Conservation (phyloP, 2,888 invertebrate species). For the Agriopis marginaria region DNA sequence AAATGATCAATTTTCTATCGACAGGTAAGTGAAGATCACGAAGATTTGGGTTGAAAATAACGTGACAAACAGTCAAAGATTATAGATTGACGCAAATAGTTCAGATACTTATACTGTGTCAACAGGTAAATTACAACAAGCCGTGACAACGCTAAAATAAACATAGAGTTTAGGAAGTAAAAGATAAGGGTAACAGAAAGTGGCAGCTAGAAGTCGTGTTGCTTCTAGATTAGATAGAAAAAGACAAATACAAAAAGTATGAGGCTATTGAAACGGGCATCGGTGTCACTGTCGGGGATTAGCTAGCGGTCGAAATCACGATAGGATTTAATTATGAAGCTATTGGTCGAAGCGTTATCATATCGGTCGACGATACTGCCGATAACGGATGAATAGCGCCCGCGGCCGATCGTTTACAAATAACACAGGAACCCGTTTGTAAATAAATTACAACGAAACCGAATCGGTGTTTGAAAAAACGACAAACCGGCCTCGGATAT, state of each 20-base stretch:
- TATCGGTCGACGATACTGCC: slow-evolving; percentile 49
- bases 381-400: slow-evolving; percentile 54
- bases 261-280: slow-evolving; percentile 35
- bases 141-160: slow-evolving; percentile 13
- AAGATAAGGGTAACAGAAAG: slow-evolving; percentile 24
- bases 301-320: slow-evolving; percentile 42
- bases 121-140: slow-evolving; percentile 2
- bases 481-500: slow-evolving; percentile 65
- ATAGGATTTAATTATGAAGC: slow-evolving; percentile 48
- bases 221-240: slow-evolving; percentile 41
- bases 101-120: background rate
- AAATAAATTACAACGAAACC: slow-evolving; percentile 66
- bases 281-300: slow-evolving; percentile 41
- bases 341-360: slow-evolving; percentile 50
- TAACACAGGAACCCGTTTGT: slow-evolving; percentile 61
- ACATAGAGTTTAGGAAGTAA: slow-evolving; percentile 20
- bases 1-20: background rate
- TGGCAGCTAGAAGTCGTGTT: slow-evolving; percentile 30
- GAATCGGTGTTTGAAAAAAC: slow-evolving; percentile 61
- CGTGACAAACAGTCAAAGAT: slow-evolving; percentile 5
- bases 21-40: background rate
- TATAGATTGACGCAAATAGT: slow-evolving; percentile 11
- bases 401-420: slow-evolving; percentile 54
- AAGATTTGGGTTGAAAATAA: background rate
- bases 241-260: slow-evolving; percentile 34